Conservation (phyloP, 53 echinoderm and acorn worm species). For the Holothuria scabra region DNA sequence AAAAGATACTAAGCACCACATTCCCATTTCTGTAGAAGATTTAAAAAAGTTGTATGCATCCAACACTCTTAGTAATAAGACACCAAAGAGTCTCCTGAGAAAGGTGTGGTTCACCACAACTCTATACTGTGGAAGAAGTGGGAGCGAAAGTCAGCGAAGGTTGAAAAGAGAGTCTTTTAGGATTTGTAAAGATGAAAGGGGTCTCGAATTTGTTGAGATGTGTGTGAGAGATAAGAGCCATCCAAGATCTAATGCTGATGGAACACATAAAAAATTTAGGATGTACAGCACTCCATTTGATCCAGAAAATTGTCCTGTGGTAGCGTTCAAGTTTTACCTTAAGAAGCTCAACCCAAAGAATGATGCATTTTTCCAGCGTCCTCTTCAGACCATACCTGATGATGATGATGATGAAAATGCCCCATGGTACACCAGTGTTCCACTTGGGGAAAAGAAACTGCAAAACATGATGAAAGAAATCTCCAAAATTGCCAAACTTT, state of each 20-base stretch:
- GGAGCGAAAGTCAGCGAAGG: conserved; percentile 5
- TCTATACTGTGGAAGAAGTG: not conserved
- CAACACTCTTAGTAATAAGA: not conserved
- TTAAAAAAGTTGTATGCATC: not conserved
- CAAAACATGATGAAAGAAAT: not conserved
- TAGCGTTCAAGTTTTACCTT: not conserved
- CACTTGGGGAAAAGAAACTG: not conserved
- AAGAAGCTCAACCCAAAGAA: conserved; percentile 2
- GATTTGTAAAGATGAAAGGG: not conserved
- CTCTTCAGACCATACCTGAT: not conserved
- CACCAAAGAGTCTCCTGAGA: not conserved
- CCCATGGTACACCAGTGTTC: too few species aligned
- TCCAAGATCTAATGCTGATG: not conserved
- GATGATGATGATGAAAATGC: not conserved
- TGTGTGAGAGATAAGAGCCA: not conserved
- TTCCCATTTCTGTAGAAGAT: not conserved
- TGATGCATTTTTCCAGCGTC: not conserved
- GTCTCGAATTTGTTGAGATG: not conserved
- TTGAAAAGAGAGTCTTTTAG: not conserved
- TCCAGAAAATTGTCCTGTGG: not conserved
- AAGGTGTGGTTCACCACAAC: not conserved
- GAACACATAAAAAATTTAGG: not conserved
- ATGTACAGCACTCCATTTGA: not conserved
- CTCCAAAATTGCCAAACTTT: not conserved
- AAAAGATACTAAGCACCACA: not conserved